Base-by-base conservation (phyloP, 64 coral and sea anemone genomes). In the Montipora sp. region DNA sequence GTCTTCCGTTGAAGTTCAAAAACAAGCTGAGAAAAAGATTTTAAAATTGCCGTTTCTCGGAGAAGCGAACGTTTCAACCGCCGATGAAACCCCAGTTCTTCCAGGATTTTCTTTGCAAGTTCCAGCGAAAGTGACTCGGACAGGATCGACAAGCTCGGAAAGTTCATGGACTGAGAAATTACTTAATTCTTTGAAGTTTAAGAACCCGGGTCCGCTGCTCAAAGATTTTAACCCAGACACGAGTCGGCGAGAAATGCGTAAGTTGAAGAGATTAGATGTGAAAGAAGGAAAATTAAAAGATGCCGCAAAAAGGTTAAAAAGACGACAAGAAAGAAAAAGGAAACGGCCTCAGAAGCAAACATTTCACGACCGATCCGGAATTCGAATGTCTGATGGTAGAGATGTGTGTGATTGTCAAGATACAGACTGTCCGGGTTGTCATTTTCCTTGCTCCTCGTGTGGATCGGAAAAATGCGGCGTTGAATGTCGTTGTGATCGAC, bases 361-460 rank as follows among this genome's bases (percentile, higher is more conserved):
- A 3, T 86, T 89, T 49, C 98, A 99, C 66, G 98, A 99, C 76
- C 81, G 82, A 3, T 96, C 89, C 44, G 98, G 98, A 8, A 80
- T 93, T 73, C 79, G 95, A 59, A 79, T 96, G 66, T 92, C 89
- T 24, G 91, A 99, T 72, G 87, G 88, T n/a, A 84, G 80, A 73
- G 98, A 99, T 82, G 92, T 96, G 6, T 99, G 98, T 71, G 98
- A 99, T 87, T 99, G 98, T 92, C 98, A 99, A 61, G 87, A 96
- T 70, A 45, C 73, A 9, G 87, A 99, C 47, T 99, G 98, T 47
- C 91, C 94, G 1, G 98, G 98, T 0, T 99, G 98, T 21, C 98
- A 99, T 69, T 99, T 96, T 81, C 98, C 98, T 1, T 99, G 98
- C 16, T 43, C 86, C 7, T 96, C 98, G 1, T 99, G 98, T 94